Percentiles rank a stretch among this genome's conserved stretches.
Conservation (phyloP, 2,888 invertebrate species). For the Conops quadrifasciatus region DNA sequence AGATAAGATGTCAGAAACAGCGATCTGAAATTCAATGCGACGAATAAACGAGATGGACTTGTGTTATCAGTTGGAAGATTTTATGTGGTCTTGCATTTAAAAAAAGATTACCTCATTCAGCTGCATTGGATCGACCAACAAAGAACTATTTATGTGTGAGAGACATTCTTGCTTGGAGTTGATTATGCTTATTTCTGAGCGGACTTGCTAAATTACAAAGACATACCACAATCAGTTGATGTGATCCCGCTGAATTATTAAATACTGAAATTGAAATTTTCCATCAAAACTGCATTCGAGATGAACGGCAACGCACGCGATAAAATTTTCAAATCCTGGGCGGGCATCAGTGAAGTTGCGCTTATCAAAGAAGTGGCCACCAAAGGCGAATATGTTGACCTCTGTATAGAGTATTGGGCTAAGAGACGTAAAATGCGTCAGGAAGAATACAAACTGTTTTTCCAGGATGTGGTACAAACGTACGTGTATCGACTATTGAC, state of each 20-base stretch:
- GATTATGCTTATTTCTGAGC: not conserved
- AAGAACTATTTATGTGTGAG: constrained; percentile 13
- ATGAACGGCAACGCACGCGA: constrained; percentile 55
- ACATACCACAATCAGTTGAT: not conserved
- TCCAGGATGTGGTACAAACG: constrained; percentile 60
- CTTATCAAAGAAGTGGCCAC: constrained; percentile 63
- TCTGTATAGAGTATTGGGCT: constrained; percentile 61
- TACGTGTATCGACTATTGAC: constrained; percentile 60
- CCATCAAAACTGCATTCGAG: constrained; percentile 20
- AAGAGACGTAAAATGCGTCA: constrained; percentile 50
- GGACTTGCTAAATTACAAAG: not conserved
- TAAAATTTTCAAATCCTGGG: constrained; percentile 61
- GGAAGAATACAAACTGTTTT: constrained; percentile 55
- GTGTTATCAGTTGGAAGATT: constrained; percentile 14
- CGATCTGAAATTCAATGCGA: not conserved
- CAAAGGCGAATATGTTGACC: constrained; percentile 62
- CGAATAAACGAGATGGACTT: not conserved
- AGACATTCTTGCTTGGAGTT: not conserved
- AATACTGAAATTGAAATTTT: not conserved
- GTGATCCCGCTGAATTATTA: not conserved
- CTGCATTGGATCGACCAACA: constrained; percentile 3
- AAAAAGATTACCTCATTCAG: not conserved
- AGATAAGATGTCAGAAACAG: not conserved
- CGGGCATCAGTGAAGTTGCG: constrained; percentile 57
- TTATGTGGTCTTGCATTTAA: constrained; percentile 1